phyloP scores from a whole-genome alignment of 2,797 vertebrate genomes.

The Poecilia gillii region DNA sequence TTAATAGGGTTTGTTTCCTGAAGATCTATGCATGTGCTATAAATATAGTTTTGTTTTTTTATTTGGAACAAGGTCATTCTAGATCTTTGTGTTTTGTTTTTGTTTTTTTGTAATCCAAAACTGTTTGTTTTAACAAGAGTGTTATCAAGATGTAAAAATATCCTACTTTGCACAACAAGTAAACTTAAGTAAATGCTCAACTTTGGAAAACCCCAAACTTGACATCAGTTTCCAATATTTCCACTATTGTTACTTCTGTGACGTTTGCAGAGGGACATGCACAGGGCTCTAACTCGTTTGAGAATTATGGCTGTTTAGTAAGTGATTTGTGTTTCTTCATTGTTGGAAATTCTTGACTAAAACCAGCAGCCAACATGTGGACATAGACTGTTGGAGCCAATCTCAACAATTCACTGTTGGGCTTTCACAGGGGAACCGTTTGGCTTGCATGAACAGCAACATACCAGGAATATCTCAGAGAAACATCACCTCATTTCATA shows the following conservation, averaged over 20 bases:
- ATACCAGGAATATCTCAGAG: conserved; percentile 72
- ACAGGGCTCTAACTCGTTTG: conserved; percentile 53
- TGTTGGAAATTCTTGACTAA: conserved; percentile 70
- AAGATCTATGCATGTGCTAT: conserved; percentile 33
- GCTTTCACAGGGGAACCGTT: conserved; percentile 59
- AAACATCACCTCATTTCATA: conserved; percentile 71
- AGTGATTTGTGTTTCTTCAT: conserved; percentile 68
- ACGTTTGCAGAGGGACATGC: conserved; percentile 38
- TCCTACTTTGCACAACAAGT: neutral
- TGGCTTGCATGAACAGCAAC: conserved; percentile 51
- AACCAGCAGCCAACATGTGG: conserved; percentile 64
- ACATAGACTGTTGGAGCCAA: conserved; percentile 58
- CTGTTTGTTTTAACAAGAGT: neutral
- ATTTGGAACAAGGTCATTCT: conserved; percentile 10
- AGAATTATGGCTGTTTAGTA: conserved; percentile 60
- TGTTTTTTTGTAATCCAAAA: neutral
- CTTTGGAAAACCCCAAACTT: conserved; percentile 32
- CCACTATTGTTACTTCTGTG: conserved; percentile 19
- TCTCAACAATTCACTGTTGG: conserved; percentile 66
- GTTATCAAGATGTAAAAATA: neutral
- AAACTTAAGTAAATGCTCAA: conserved; percentile 4
- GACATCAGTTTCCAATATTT: conserved; percentile 27
- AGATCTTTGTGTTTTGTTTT: neutral
- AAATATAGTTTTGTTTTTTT: conserved; percentile 16
- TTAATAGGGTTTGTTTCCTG: conserved; percentile 33